Evolutionary conservation across 2,888 invertebrate species (phyloP).

Genomic region (Clostera curtula): DNA sequence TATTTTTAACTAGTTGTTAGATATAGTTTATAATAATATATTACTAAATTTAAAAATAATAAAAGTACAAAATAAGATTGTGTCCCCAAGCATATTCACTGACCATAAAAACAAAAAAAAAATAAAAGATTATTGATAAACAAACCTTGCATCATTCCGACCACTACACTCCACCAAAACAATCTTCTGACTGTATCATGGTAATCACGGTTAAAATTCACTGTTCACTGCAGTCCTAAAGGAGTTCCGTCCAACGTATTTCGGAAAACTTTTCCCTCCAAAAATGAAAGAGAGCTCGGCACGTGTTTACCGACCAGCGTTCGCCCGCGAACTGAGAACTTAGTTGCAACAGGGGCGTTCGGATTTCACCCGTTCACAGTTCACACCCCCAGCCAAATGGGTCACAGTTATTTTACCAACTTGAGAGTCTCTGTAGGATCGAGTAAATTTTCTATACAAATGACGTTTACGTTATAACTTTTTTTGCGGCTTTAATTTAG

Average conservation of each 20-base stretch:
- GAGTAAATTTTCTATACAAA: too few relatives aligned
- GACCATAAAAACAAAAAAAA: too few relatives aligned
- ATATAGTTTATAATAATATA: too few relatives aligned
- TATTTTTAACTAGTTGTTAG: too few relatives aligned
- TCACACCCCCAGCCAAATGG: too few relatives aligned
- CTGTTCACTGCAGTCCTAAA: slow-evolving; percentile 36
- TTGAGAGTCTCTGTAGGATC: too few relatives aligned
- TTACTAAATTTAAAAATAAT: too few relatives aligned
- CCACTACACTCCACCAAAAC: slow-evolving; percentile 26
- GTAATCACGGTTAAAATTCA: slow-evolving; percentile 23
- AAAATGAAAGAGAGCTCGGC: slow-evolving; percentile 14
- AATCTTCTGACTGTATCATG: slow-evolving; percentile 19
- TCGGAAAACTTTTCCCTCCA: slow-evolving; percentile 58
- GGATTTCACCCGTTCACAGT: too few relatives aligned
- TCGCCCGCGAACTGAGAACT: slow-evolving; percentile 36
- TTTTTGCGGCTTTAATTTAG: too few relatives aligned
- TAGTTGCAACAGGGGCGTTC: slow-evolving; percentile 5
- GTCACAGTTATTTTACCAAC: too few relatives aligned
- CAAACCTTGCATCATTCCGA: slow-evolving; percentile 50
- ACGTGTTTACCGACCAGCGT: slow-evolving; percentile 30
- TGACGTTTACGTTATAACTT: too few relatives aligned
- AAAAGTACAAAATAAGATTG: slow-evolving; percentile 1
- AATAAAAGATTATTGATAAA: slow-evolving; percentile 5
- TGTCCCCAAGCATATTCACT: too few relatives aligned
- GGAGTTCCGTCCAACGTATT: slow-evolving; percentile 4